Base-by-base conservation (phyloP, 1,140 invertebrate genomes). In the Bicyclus anynana region DNA sequence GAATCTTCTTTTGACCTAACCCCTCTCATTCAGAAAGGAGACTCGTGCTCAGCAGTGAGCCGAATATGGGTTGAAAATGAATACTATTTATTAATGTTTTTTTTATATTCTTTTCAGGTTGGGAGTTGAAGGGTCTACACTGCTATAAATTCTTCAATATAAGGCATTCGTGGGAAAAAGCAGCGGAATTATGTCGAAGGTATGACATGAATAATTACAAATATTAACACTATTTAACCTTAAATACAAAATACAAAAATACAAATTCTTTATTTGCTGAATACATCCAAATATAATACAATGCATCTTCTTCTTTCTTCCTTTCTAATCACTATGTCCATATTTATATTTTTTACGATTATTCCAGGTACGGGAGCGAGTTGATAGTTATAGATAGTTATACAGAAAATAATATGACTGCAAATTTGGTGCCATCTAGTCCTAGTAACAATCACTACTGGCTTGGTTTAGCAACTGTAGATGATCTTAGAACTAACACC, bases 71-170 rank as follows among this genome's bases (percentile, higher is more conserved):
- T n/a, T n/a, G n/a, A n/a, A n/a, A n/a, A n/a, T n/a, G n/a, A n/a
- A n/a, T n/a, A n/a, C n/a, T n/a, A n/a, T n/a, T n/a, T n/a, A n/a
- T 57, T 44, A 52, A 40, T 40, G 10, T 16, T 4, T 3, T 2
- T 62, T 62, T 72, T 69, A 56, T 80, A 82, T 89, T 89, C 84
- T 63, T 93, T 92, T 53, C 92, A 97, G 97, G 95, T 80, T 98
- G 97, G 97, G 95, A 96, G 90, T 91, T 97, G 64, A 93, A 93
- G 89, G 96, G 95, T 71, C 92, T 97, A 77, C 92, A 97, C 87
- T 98, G 97, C 90, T 98, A 97, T 89, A 97, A 96, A 92, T 97
- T 97, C 91, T 97, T 97, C 91, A 97, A 96, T 89, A 97, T 97
- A 76, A 94, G 93, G 88, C 96, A 98, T 91, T 98, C 97, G 55